Conservation (phyloP, 2,113 vertebrate species). For the Stictonetta naevosa region DNA sequence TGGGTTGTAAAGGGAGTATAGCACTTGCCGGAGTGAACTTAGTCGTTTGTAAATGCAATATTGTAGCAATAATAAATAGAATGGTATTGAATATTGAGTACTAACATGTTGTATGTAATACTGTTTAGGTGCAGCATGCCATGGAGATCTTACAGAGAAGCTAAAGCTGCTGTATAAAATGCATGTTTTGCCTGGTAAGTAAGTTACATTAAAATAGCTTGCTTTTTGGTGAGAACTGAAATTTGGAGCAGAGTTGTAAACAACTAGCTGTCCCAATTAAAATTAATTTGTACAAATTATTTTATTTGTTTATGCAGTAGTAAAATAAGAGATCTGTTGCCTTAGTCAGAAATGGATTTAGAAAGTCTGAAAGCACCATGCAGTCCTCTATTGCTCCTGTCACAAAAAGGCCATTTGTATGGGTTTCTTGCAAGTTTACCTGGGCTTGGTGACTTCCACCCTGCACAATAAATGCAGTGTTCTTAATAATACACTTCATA, state of each 20-base stretch:
- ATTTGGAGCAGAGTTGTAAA: background rate
- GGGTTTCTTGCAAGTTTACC: background rate
- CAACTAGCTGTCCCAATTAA: background rate
- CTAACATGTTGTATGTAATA: background rate
- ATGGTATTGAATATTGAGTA: background rate
- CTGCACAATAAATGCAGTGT: background rate
- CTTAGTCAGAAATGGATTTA: background rate
- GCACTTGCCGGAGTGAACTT: background rate
- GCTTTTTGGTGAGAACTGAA: background rate
- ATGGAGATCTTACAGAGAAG: constrained; percentile 94
- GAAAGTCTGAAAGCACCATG: background rate
- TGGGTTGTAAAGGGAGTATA: background rate
- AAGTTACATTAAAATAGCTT: background rate
- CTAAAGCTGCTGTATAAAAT: constrained; percentile 96
- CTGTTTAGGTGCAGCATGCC: constrained; percentile 87
- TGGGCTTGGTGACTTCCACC: background rate
- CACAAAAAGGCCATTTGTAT: background rate
- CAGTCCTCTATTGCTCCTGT: background rate
- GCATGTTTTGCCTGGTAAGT: constrained; percentile 93
- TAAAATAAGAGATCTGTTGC: background rate
- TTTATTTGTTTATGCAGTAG: background rate
- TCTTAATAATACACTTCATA: too few species aligned
- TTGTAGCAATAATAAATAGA: background rate
- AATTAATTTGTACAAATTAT: background rate
- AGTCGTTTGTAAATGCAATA: background rate